phyloP scores from a whole-genome alignment of 2,113 vertebrate genomes.

The Aix galericulata region DNA sequence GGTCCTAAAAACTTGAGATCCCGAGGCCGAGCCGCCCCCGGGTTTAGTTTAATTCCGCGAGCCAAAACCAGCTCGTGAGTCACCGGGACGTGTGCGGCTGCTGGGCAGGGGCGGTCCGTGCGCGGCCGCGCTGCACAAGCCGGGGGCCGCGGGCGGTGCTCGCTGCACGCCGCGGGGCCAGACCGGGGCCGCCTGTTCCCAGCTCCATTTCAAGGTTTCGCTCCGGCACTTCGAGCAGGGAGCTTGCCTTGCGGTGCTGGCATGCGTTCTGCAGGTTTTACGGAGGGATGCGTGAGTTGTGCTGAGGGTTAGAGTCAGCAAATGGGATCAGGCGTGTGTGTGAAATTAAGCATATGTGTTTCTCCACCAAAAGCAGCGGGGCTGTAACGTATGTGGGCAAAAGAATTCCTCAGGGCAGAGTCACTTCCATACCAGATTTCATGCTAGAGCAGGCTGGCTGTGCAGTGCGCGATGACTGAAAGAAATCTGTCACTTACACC shows the following conservation, averaged over 20 bases:
- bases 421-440: not conserved
- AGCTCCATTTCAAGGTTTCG: not conserved
- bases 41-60: not conserved
- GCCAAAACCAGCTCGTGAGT: too few relatives aligned
- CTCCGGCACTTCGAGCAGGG: not conserved
- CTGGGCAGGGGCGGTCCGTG: not conserved
- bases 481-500: rapidly evolving
- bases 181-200: too few relatives aligned
- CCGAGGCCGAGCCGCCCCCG: too few relatives aligned
- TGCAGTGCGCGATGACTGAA: not conserved
- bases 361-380: too few relatives aligned
- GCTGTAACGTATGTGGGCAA: not conserved
- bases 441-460: not conserved
- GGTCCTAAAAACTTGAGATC: not conserved
- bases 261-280: not conserved
- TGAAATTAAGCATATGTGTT: not conserved
- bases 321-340: not conserved
- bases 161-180: not conserved
- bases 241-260: not conserved
- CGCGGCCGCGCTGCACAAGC: not conserved
- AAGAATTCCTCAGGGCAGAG: not conserved
- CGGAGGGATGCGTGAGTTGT: not conserved
- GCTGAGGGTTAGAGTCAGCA: not conserved
- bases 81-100: not conserved
- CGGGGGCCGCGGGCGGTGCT: not conserved